A percentile compares a stretch with the other conserved stretches of the same genome.
These are phyloP conservation scores for Dicyrtomina minuta DNA, from an alignment of 2,888 invertebrate genomes.

Conservation along the genomic window DNA sequence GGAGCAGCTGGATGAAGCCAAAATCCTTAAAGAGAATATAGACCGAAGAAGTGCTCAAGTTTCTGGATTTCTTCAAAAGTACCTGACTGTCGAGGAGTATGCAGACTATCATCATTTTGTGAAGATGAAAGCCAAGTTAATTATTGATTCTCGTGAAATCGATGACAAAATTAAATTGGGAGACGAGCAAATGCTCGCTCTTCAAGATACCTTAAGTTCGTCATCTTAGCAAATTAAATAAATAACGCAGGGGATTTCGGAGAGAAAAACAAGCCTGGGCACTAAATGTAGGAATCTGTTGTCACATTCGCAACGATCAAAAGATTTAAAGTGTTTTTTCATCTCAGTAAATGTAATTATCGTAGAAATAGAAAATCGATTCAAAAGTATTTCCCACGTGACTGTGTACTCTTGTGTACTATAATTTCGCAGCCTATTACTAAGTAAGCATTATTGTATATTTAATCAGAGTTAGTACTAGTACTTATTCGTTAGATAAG, in stretches of 20 bases:
- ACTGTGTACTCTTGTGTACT: constrained; percentile 20
- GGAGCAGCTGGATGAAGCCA: constrained; percentile 79
- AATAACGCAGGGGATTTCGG: not conserved
- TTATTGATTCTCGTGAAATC: constrained; percentile 78
- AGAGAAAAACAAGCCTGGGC: too few species aligned
- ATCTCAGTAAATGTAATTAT: constrained; percentile 9
- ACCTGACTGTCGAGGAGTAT: constrained; percentile 71
- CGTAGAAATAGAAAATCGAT: constrained; percentile 7
- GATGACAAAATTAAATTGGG: constrained; percentile 79
- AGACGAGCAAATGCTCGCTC: constrained; percentile 74
- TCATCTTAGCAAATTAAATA: constrained; percentile 9
- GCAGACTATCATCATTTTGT: constrained; percentile 81
- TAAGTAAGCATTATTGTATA: too few species aligned
- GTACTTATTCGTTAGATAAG: too few species aligned
- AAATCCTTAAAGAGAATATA: constrained; percentile 76
- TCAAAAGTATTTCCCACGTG: constrained; percentile 11
- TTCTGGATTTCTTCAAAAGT: constrained; percentile 69
- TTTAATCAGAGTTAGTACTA: too few species aligned
- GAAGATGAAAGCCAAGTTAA: constrained; percentile 81
- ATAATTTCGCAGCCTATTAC: constrained; percentile 12
- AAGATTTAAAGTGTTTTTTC: constrained; percentile 14
- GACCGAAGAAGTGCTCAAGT: constrained; percentile 74
- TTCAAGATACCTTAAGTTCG: constrained; percentile 63
- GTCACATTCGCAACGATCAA: constrained; percentile 28
- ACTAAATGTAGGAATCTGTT: not conserved